Percentiles rank a stretch among this genome's conserved stretches.
Conservation (phyloP, 2,113 vertebrate species). For the Coturnix japonica region DNA sequence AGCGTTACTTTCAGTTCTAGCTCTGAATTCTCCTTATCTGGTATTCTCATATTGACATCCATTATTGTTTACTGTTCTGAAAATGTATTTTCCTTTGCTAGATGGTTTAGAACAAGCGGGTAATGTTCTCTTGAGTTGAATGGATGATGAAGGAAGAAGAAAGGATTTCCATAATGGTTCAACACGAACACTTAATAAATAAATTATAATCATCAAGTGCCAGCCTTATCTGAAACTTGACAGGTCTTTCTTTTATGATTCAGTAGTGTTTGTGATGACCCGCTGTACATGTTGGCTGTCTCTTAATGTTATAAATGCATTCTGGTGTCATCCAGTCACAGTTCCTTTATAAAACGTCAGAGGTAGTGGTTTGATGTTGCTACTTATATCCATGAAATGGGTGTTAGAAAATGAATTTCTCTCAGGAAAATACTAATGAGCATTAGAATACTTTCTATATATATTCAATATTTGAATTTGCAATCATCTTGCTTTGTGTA, state of each 20-base stretch:
- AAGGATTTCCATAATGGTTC: slow-evolving; percentile 54
- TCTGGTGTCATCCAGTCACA: background rate
- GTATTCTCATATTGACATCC: background rate
- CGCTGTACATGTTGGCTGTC: background rate
- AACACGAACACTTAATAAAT: slow-evolving; percentile 63
- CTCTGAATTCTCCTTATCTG: background rate
- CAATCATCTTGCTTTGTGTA: slow-evolving; percentile 67
- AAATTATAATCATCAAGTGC: slow-evolving; percentile 66
- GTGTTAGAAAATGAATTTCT: slow-evolving; percentile 1
- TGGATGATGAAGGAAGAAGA: background rate
- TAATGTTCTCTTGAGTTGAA: slow-evolving; percentile 18
- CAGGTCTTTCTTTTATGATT: slow-evolving; percentile 50
- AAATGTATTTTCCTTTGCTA: background rate
- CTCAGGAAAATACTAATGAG: slow-evolving; percentile 6
- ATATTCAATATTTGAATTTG: slow-evolving; percentile 40
- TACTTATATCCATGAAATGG: background rate
- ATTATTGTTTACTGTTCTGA: background rate
- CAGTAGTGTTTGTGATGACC: slow-evolving; percentile 39
- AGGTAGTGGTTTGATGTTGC: background rate
- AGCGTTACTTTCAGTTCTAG: background rate
- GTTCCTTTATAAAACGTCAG: background rate
- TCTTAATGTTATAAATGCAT: slow-evolving; percentile 18
- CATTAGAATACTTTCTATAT: slow-evolving; percentile 3
- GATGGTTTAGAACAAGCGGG: background rate
- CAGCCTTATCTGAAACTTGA: slow-evolving; percentile 50